Percentiles rank a stretch among this genome's conserved stretches.
These are phyloP conservation scores for Pammene aurita DNA, from an alignment of 2,888 invertebrate genomes.

Conservation along the genomic window DNA sequence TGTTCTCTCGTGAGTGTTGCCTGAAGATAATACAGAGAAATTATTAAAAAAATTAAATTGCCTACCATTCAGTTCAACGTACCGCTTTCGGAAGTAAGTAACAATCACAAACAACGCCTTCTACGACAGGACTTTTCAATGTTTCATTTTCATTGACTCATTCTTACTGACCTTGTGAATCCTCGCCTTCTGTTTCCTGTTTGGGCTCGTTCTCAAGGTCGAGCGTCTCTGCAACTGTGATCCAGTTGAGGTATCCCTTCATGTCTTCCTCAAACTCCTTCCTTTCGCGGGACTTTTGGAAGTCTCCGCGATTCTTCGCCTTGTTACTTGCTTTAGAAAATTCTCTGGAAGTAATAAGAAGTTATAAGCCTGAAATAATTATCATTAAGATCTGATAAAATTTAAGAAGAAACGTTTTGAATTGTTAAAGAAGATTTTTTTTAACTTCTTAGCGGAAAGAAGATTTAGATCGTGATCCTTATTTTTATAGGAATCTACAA, in stretches of 20 bases:
- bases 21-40: slow-evolving; percentile 5
- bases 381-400: no score
- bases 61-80: no score
- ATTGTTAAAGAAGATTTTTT: no score
- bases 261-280: slow-evolving; percentile 99
- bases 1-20: slow-evolving; percentile 58
- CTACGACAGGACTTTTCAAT: no score
- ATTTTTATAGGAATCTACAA: no score
- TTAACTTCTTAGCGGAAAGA: no score
- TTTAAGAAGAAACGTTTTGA: no score
- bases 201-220: slow-evolving; percentile 95
- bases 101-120: no score
- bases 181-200: slow-evolving; percentile 87
- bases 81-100: no score
- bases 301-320: slow-evolving; percentile 98
- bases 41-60: background rate
- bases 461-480: no score
- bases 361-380: no score
- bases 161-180: slow-evolving; percentile 64
- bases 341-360: slow-evolving; percentile 85
- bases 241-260: slow-evolving; percentile 99
- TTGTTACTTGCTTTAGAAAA: slow-evolving; percentile 99
- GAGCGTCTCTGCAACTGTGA: slow-evolving; percentile 99
- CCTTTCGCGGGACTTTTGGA: slow-evolving; percentile 98
- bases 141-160: no score